phyloP scores from a whole-genome alignment of 1,140 invertebrate genomes.

The Teleogryllus occipitalis region DNA sequence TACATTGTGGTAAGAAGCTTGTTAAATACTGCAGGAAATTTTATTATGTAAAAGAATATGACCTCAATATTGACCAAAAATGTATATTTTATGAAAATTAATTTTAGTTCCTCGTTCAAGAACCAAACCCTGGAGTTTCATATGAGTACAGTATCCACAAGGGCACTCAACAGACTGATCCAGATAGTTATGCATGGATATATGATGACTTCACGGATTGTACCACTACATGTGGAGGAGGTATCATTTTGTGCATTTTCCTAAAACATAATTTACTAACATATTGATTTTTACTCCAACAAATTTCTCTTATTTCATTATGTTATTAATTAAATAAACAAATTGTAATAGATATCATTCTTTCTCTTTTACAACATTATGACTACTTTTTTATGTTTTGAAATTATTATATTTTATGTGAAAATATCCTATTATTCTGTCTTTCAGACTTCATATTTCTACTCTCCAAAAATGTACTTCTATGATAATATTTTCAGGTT shows the following conservation, averaged over 20 bases:
- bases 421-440: too few relatives aligned
- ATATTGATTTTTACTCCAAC: too few relatives aligned
- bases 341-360: too few relatives aligned
- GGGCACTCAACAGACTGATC: conserved; percentile 50
- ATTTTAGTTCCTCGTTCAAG: conserved; percentile 74
- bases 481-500: conserved; percentile 11
- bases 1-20: conserved; percentile 70
- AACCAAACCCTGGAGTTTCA: conserved; percentile 71
- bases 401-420: too few relatives aligned
- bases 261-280: too few relatives aligned
- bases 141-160: conserved; percentile 89
- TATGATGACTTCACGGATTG: conserved; percentile 72
- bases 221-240: conserved; percentile 76
- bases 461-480: background rate
- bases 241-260: conserved; percentile 36
- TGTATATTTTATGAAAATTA: background rate
- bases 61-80: conserved; percentile 17
- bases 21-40: too few relatives aligned
- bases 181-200: conserved; percentile 71
- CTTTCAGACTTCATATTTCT: too few relatives aligned
- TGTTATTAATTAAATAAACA: too few relatives aligned
- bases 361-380: too few relatives aligned
- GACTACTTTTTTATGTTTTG: too few relatives aligned
- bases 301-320: too few relatives aligned
- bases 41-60: background rate